phyloP scores from a whole-genome alignment of 1,140 invertebrate genomes.

The Temnothorax curvispinosus region DNA sequence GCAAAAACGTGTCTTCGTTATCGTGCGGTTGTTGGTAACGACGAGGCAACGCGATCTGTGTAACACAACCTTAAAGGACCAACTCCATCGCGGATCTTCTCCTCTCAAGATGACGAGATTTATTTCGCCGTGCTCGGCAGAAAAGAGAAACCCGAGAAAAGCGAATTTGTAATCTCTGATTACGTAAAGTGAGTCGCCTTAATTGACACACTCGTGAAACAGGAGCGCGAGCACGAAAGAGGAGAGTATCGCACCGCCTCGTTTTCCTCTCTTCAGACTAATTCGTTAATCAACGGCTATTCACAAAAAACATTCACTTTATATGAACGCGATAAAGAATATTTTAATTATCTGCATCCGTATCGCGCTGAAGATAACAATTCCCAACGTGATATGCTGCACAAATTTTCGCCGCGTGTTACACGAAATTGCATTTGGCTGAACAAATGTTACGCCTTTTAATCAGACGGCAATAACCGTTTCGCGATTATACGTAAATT shows the following conservation, averaged over 20 bases:
- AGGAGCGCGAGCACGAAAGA: slow-evolving; percentile 4
- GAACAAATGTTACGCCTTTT: slow-evolving; percentile 18
- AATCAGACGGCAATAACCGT: slow-evolving; percentile 14
- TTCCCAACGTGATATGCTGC: not conserved
- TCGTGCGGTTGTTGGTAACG: slow-evolving; percentile 60
- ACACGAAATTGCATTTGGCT: slow-evolving; percentile 1
- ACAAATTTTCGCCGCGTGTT: not conserved
- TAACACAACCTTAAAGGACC: slow-evolving; percentile 69
- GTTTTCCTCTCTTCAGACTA: not conserved
- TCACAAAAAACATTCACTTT: not conserved
- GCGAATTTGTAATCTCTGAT: slow-evolving; percentile 52
- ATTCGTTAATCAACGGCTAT: slow-evolving; percentile 38
- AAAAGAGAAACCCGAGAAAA: slow-evolving; percentile 50
- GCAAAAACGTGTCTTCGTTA: slow-evolving; percentile 76
- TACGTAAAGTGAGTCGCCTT: slow-evolving; percentile 54
- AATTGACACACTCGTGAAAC: slow-evolving; percentile 72
- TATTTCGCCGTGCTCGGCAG: slow-evolving; percentile 50
- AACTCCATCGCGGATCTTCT: slow-evolving; percentile 25
- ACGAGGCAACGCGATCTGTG: slow-evolving; percentile 70
- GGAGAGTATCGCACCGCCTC: not conserved
- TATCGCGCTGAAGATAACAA: not conserved
- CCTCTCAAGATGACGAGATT: slow-evolving; percentile 60
- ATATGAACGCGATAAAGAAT: not conserved
- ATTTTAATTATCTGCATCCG: not conserved
- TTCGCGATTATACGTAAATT: slow-evolving; percentile 18